Base-by-base conservation (phyloP, 2,888 invertebrate species). In the Chaetogeoica ovagalla region DNA sequence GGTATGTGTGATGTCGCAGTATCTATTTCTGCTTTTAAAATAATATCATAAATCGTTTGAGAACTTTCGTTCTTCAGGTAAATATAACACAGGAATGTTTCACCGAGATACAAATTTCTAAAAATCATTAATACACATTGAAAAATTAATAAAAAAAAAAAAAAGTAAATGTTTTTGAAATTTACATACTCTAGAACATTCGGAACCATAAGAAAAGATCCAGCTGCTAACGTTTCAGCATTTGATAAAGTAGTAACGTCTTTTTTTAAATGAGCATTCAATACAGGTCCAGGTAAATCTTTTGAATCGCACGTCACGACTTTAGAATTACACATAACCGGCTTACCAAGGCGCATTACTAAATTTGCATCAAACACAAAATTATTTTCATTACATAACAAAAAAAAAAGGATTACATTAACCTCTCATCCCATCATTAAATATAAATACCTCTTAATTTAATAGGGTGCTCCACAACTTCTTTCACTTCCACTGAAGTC, bases 21-120 rank as follows among this genome's bases (percentile, higher is more conserved):
- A 65, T 79, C 79, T 55, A 79, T 79, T 71, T 79, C 79, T 55
- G 79, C 79, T 88, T 95, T 96, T 39, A 96, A 91, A 30, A 90
- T 89, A 21, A 96, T 93, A 87, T 95, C 93, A 84, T 91, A 91
- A 39, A 95, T 96, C 19, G 91, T 87, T 86, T 94, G 93, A 82
- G 91, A 90, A 69, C 96, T 96, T 87, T 97, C 96, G 88, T 98
- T 98, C 85, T 97, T 96, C 77, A 98, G 95, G 87, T 96, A 97
- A 82, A 99, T 93, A 86, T 97, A 98, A 86, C 98, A 97, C 2
- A 98, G 95, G 88, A 99, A 98, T 19, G 97, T 98, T 89, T 99
- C 98, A 23, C 97, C 99, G 68, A 99, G 89, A 86, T 98, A 98
- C 84, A 99, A 97, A 86, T 96, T 98, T 8, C 92, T 91, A 86